Evolutionary conservation across 2,888 invertebrate species (phyloP).

Genomic region (Zygothrica quintamaculata): DNA sequence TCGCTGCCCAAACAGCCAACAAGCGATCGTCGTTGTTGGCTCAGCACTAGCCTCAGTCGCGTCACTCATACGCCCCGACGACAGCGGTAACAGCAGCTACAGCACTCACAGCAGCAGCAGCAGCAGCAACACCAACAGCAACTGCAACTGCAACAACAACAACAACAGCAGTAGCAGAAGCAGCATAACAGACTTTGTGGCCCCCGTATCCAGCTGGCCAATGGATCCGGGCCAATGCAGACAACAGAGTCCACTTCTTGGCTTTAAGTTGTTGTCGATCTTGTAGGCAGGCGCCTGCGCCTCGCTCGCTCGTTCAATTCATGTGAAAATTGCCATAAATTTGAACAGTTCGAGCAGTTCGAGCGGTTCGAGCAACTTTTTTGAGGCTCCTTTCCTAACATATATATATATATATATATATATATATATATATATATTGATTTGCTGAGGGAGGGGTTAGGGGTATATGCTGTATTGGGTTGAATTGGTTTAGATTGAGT

Average conservation of each 20-base stretch:
- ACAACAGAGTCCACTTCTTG: conserved; percentile 14
- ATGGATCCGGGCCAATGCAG: conserved; percentile 27
- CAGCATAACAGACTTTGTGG: conserved; percentile 56
- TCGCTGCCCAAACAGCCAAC: conserved; percentile 74
- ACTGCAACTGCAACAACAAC: conserved; percentile 62
- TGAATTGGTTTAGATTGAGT: no score
- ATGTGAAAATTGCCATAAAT: conserved; percentile 82
- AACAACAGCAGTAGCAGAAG: conserved; percentile 10
- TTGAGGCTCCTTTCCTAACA: conserved; percentile 12
- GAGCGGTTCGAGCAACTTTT: no score
- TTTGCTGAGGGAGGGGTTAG: conserved; percentile 5
- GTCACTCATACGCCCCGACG: conserved; percentile 81
- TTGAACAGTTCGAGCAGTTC: conserved; percentile 50
- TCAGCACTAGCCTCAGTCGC: conserved; percentile 44
- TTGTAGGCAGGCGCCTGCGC: conserved; percentile 68
- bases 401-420: no score
- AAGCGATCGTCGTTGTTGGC: conserved; percentile 45
- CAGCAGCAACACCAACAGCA: conserved; percentile 80
- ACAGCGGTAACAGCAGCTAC: conserved; percentile 48
- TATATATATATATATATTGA: no score
- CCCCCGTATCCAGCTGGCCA: conserved; percentile 50
- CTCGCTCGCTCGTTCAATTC: conserved; percentile 68
- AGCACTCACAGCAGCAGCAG: neutral
- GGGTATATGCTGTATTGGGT: neutral
- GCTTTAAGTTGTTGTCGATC: conserved; percentile 35